Conservation (phyloP, 2,888 invertebrate species). For the Yponomeuta cagnagella region DNA sequence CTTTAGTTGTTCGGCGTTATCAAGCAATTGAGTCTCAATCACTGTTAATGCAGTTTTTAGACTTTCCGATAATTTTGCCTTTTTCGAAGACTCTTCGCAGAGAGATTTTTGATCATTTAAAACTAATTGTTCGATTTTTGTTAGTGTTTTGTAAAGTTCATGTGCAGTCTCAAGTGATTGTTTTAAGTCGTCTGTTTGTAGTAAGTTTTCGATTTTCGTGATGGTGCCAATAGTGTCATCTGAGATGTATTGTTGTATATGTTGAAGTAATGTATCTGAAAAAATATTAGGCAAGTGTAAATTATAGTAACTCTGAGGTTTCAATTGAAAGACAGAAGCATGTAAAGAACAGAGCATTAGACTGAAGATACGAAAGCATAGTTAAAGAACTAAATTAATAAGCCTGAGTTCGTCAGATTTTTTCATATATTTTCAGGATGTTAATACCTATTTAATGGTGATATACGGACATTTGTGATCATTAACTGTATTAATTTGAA, state of each 20-base stretch:
- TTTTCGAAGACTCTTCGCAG: not conserved
- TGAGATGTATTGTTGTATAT: not conserved
- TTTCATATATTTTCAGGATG: no score
- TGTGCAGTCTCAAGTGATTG: not conserved
- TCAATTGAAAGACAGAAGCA: no score
- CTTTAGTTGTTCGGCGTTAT: constrained; percentile 37
- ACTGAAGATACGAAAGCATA: no score
- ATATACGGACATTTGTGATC: no score
- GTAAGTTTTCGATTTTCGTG: not conserved
- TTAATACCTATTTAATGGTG: no score
- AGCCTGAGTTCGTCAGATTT: no score
- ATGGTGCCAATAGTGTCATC: not conserved
- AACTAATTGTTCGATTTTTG: not conserved
- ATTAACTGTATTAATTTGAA: no score
- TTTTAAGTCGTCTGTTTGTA: not conserved
- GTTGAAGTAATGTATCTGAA: not conserved
- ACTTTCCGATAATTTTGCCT: not conserved
- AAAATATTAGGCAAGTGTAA: not conserved
- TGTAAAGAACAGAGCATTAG: not conserved
- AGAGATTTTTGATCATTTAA: not conserved
- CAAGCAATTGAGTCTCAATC: constrained; percentile 19
- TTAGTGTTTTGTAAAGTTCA: not conserved
- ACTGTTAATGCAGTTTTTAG: not conserved
- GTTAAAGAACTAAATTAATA: no score
- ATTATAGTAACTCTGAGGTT: not conserved